Evolutionary conservation across 2,888 invertebrate genomes (phyloP), one percentile per base, ranked within the genome.

Genomic region (Hermaeophaga mercurialis): DNA sequence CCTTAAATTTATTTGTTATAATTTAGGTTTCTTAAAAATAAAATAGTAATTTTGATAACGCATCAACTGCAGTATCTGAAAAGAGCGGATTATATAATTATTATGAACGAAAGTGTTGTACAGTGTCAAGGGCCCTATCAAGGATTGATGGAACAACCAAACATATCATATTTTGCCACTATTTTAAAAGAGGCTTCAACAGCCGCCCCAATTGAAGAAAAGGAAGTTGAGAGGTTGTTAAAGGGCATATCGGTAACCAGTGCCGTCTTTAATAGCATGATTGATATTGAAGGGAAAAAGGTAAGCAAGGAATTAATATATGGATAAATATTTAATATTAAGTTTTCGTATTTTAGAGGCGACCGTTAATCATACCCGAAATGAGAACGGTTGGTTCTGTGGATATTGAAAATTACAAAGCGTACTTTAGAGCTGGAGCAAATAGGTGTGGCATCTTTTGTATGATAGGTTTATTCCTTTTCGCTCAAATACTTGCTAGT

Each of bases 31-130:
- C 74, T 89, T 19, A 73, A 72, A 24, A 76, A 80, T 9, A 85
- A 84, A 70, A 81, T 85, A 1, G 79, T 84, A 8, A 79, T 88
- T 50, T 77, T 88, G 11, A 84, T 85, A 22, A 89, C 88, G 1
- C 88, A 88, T 74, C 89, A 89, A 69, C 70, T 91, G 61, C 88
- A 88, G 69, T 87, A 84, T 67, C 68, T 83, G n/a, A 82, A 82
- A 52, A 69, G 76, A 17, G 72, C 72, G 2, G 64, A 69, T 39
- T 70, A 72, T 31, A 68, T 76, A 22, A 50, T 75, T 8, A 65
- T 76, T 28, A 61, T 76, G 64, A 66, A 78, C 50, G 75, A 81
- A 61, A 81, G 78, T 4, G 11, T 79, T 76, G 69, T 80, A 4
- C 66, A 75, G 57, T 75, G 48, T 19, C 46, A 59, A 18, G 56